These are phyloP conservation scores for Poecilus cupreus DNA, from an alignment of 2,888 invertebrate genomes.

Conservation along the genomic window DNA sequence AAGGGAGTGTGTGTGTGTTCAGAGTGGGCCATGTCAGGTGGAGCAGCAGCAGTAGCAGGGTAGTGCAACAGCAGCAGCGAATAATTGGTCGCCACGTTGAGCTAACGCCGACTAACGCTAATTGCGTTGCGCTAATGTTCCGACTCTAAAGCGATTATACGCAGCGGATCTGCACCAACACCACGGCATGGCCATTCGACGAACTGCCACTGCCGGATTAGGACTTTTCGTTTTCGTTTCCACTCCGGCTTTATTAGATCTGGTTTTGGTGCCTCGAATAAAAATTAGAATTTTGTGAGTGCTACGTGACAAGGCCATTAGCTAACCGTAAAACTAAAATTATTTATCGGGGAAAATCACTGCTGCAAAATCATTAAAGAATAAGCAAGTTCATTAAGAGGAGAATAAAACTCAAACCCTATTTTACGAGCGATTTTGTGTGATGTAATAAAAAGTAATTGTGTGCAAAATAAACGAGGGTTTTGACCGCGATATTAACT, in stretches of 20 bases:
- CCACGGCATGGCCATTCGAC: slow-evolving; percentile 13
- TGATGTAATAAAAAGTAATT: slow-evolving; percentile 56
- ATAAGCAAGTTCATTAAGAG: slow-evolving; percentile 26
- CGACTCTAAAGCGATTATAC: slow-evolving; percentile 58
- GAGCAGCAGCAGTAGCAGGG: neutral
- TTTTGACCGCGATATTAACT: slow-evolving; percentile 53
- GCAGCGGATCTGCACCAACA: slow-evolving; percentile 21
- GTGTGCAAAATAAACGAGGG: slow-evolving; percentile 58
- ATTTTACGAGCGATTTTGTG: slow-evolving; percentile 57
- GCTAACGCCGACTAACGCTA: slow-evolving; percentile 47
- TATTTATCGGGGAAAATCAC: too few relatives aligned
- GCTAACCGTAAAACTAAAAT: neutral
- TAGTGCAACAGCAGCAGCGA: slow-evolving; percentile 30
- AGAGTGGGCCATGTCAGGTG: neutral
- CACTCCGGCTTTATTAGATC: slow-evolving; percentile 38
- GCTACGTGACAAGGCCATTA: neutral
- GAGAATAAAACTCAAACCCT: slow-evolving; percentile 41
- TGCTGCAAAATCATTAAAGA: slow-evolving; percentile 29
- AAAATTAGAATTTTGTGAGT: too few relatives aligned
- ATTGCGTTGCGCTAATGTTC: slow-evolving; percentile 58
- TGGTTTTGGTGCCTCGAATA: neutral
- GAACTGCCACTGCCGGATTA: slow-evolving; percentile 48
- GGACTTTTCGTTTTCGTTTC: slow-evolving; percentile 28
- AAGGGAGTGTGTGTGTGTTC: neutral
- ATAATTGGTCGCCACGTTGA: slow-evolving; percentile 54